Evolutionary conservation across 1,140 invertebrate genomes (phyloP), one percentile per base, ranked within the genome.

Genomic region (Calliphora vicina): DNA sequence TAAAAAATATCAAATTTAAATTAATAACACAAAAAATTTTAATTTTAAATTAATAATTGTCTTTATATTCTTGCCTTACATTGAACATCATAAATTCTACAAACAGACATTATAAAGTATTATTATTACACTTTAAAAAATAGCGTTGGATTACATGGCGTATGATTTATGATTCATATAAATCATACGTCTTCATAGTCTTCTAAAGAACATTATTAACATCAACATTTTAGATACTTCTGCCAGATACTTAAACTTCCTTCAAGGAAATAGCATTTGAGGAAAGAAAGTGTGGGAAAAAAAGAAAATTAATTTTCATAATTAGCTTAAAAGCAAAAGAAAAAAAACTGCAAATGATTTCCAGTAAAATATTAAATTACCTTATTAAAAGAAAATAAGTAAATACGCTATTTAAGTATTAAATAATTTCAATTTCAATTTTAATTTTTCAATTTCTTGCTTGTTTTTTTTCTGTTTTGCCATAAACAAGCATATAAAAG

Each of bases 301-400:
- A 29, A 29, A 74, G 26, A 35, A 74, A 74, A 74, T 74, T 74
- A 74, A 74, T 74, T 74, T 74, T 17, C 12, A 29, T 74, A 74
- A 78, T 78, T 78, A 78, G 74, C 74, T 23, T 78, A 74, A 29
- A 74, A 74, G 72, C 26, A 35, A 17, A 29, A 74, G 2, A 4
- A 35, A 2, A 8, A 35, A 2, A 35, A 4, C 8, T 35, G 29
- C 2, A 35, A 2, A 35, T 35, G 29, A n/a, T 74, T 35, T 13
- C 26, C 26, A 15, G 17, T 29, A 78, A 78, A 43, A 78, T 78
- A 78, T 78, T 78, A 43, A 78, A 78, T 78, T 78, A 78, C 74
- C 10, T 10, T 50, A 13, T 50, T 50, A 3, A 50, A 50, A 50
- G 15, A 50, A 50, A 35, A 35, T 8, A 12, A 13, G 12, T 50